These are phyloP conservation scores for Phoxinus phoxinus DNA, from an alignment of 2,113 vertebrate species.

Conservation along the genomic window DNA sequence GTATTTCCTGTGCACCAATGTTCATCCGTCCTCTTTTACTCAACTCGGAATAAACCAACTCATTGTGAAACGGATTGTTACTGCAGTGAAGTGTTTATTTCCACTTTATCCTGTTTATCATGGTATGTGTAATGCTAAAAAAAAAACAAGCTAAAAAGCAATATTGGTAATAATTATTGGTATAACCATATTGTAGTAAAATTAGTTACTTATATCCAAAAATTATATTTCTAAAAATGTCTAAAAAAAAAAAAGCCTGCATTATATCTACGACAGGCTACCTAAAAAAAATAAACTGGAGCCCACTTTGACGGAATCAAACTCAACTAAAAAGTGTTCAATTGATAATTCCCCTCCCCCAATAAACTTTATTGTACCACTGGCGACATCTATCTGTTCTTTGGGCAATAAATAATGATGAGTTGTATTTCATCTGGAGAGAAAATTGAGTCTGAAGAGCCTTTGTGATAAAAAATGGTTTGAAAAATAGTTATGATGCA, in stretches of 20 bases:
- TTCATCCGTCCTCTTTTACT: neutral
- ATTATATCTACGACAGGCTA: no score
- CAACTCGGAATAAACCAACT: neutral
- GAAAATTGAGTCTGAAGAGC: neutral
- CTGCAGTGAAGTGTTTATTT: neutral
- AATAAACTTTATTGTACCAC: conserved; percentile 21
- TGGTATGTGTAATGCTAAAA: neutral
- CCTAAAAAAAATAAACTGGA: neutral
- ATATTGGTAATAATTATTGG: neutral
- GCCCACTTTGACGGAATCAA: neutral
- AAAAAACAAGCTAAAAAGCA: neutral
- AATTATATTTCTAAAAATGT: neutral
- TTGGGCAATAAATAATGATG: neutral
- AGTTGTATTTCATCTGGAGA: neutral
- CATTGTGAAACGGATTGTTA: neutral
- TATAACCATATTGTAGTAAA: no score
- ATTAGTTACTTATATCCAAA: neutral
- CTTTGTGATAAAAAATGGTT: no score
- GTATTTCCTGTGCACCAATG: neutral
- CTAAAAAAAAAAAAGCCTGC: no score
- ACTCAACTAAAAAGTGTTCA: neutral
- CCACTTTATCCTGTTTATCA: neutral
- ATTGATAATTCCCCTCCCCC: neutral
- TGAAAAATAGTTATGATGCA: neutral
- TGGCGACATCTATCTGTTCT: conserved; percentile 41